Evolutionary conservation across 92 coral and sea anemone species (phyloP).

Genomic region (Anthopleura xanthogrammica): DNA sequence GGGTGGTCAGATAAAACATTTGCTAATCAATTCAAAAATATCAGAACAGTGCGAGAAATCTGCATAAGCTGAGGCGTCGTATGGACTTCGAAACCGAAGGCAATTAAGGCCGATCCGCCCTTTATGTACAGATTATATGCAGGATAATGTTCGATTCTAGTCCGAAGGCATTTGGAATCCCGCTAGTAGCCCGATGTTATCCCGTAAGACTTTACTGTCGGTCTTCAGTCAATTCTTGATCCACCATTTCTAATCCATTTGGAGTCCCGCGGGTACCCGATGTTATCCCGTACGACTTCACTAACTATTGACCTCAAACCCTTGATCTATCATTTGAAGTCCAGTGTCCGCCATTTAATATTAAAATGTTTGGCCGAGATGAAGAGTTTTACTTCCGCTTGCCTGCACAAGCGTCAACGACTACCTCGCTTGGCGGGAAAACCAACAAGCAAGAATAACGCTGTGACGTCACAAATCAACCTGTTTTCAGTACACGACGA

Average conservation of each 20-base stretch:
- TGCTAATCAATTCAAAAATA: no score
- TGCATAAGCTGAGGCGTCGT: no score
- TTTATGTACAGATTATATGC: no score
- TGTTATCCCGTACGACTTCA: not conserved
- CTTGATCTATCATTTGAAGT: not conserved
- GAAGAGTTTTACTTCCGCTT: not conserved
- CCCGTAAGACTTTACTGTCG: not conserved
- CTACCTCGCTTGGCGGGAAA: constrained; percentile 36
- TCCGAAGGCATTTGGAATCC: no score
- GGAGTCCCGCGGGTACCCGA: not conserved
- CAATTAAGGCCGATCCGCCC: no score
- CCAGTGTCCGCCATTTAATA: not conserved
- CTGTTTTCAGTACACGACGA: constrained; percentile 17
- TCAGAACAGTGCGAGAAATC: no score
- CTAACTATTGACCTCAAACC: not conserved
- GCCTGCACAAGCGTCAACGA: not conserved
- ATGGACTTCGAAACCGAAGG: no score
- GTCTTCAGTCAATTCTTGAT: no score
- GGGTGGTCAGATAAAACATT: no score
- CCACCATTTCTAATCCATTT: not conserved
- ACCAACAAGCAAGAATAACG: constrained; percentile 13
- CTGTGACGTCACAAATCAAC: constrained; percentile 41
- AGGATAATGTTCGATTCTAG: no score
- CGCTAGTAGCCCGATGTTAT: not conserved
- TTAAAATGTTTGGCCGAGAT: not conserved